Evolutionary conservation across 2,113 vertebrate species (phyloP), one percentile per base, ranked within the genome.

Genomic region (Megaceryle torquata): DNA sequence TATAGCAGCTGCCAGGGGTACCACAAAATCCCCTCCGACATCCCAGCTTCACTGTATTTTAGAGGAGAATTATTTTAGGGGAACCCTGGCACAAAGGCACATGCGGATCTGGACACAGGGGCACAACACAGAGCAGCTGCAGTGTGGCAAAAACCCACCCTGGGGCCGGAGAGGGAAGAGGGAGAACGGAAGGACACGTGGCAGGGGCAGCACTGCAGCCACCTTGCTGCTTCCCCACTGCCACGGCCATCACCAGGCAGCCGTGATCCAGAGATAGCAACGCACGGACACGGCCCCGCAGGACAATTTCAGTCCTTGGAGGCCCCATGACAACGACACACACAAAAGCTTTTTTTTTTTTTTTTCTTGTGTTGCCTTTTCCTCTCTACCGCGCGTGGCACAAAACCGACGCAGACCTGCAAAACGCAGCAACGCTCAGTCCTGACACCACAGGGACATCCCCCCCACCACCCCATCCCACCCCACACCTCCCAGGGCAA

Each of bases 261-360:
- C 88, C 3, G 22, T 0, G 2, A 37, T 28, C 17, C 2, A 1
- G 54, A 35, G 72, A 2, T 2, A 17, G 37, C 28, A 13, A 10
- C 5, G 2, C 5, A 1, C 3, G 1, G 69, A 6, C 28, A 24
- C 7, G 2, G 43, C 74, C 39, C 83, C 1, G 0, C 65, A 60
- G 90, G 61, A 57, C 53, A 18, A 46, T 64, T 53, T 48, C 79
- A 60, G 78, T 22, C 39, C 85, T 72, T 0, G 0, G 74, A 68
- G 63, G 61, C 53, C 48, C 43, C 1, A 0, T 46, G 69, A 41
- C 69, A 57, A 53, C 5, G 5, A 71, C 21, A 64, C 10, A 39
- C 50, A 63, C 68, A 78, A 82, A 89, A 80, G 46, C 65, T 29
- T 50, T 37, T 70, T 53, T 39, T 54, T 37, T 70, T 35, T 35